phyloP scores from a whole-genome alignment of 2,888 invertebrate genomes.

The Drosophila subquinaria region DNA sequence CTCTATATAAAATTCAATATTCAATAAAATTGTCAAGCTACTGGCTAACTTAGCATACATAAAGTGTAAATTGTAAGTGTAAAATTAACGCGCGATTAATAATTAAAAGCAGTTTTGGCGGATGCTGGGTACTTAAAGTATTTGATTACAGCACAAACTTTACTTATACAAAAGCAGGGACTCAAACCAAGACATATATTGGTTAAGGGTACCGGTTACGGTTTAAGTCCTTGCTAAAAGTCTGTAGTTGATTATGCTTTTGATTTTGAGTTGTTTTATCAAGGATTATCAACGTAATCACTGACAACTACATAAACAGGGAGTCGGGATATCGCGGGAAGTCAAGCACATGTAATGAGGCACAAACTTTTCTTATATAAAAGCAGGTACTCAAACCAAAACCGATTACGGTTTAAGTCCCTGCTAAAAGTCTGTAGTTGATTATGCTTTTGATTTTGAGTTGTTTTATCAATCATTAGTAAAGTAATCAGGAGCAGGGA shows the following conservation, averaged over 20 bases:
- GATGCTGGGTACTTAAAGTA: conserved; percentile 18
- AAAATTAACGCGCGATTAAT: conserved; percentile 25
- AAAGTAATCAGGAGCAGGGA: conserved; percentile 19
- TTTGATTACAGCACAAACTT: conserved; percentile 29
- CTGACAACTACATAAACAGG: conserved; percentile 23
- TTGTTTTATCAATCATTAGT: conserved; percentile 6
- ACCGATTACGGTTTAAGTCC: no score
- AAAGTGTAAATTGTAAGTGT: conserved; percentile 1
- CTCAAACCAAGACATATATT: no score
- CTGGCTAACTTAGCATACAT: conserved; percentile 17
- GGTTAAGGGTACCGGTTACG: no score
- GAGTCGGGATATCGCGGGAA: conserved; percentile 1
- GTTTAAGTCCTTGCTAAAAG: neutral
- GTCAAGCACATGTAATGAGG: neutral
- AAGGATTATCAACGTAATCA: conserved; percentile 17
- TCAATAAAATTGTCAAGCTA: conserved; percentile 43
- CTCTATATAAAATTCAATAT: conserved; percentile 42
- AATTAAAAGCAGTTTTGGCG: conserved; percentile 48
- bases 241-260: conserved; percentile 19
- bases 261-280: conserved; percentile 12
- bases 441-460: conserved; percentile 24
- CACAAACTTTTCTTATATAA: conserved; percentile 13
- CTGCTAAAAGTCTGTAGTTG: neutral
- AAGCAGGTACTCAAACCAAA: no score
- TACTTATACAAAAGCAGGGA: neutral